phyloP scores from a whole-genome alignment of 2,797 vertebrate species.

The Hippocampus kuda region DNA sequence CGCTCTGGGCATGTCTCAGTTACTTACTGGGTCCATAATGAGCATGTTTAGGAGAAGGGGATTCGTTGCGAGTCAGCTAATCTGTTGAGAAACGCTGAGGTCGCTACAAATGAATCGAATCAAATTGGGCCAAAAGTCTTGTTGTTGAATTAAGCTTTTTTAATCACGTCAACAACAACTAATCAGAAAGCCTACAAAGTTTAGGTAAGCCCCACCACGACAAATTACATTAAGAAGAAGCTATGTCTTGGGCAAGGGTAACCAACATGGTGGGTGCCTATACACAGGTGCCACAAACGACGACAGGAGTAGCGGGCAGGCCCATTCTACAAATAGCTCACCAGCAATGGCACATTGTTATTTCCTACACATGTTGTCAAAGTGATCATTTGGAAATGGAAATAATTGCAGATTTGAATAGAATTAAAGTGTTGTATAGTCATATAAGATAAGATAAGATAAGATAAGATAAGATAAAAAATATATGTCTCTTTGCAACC shows the following conservation, averaged over 20 bases:
- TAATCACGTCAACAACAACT: background rate
- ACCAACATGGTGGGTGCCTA: background rate
- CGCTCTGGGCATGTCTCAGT: slow-evolving; percentile 50
- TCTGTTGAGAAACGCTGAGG: slow-evolving; percentile 36
- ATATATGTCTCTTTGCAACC: too few relatives aligned
- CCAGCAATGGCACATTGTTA: too few relatives aligned
- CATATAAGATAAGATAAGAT: too few relatives aligned
- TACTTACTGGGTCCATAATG: slow-evolving; percentile 49
- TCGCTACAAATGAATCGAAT: slow-evolving; percentile 17
- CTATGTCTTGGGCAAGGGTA: background rate
- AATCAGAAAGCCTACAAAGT: background rate
- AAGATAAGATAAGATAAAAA: too few relatives aligned
- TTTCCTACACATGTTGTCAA: too few relatives aligned
- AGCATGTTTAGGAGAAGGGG: slow-evolving; percentile 22
- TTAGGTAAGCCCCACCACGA: background rate
- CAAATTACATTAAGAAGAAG: background rate
- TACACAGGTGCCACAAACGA: too few relatives aligned
- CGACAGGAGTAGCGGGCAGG: too few relatives aligned
- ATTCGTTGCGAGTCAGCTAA: slow-evolving; percentile 38
- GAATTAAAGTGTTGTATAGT: too few relatives aligned
- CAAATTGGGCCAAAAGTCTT: background rate
- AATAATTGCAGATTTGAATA: too few relatives aligned
- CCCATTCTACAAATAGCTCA: too few relatives aligned
- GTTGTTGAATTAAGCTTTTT: background rate
- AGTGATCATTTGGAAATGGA: too few relatives aligned